Evolutionary conservation across 2,797 vertebrate genomes (phyloP).

Genomic region (Gadopsis bispinosus): DNA sequence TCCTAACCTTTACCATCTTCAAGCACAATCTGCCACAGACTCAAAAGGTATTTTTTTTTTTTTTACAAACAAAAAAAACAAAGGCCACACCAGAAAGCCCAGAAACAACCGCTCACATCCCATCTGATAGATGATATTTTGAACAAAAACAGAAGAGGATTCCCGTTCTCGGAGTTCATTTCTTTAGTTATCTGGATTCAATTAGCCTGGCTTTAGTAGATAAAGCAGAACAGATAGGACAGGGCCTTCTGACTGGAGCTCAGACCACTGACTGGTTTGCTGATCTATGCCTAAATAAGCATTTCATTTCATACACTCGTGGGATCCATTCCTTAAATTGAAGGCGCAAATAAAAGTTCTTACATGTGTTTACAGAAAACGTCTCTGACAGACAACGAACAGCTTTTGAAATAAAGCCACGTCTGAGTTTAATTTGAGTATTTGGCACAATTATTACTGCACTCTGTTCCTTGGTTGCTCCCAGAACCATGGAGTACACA

Average conservation of each 20-base stretch:
- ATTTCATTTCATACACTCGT: constrained; percentile 47
- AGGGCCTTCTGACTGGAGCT: constrained; percentile 41
- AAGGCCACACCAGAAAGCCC: neutral
- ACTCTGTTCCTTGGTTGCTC: constrained; percentile 59
- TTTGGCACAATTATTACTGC: constrained; percentile 52
- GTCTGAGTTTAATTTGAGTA: constrained; percentile 63
- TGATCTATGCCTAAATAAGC: constrained; percentile 66
- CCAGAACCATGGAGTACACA: constrained; percentile 56
- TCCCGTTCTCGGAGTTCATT: constrained; percentile 40
- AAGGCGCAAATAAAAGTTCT: constrained; percentile 53
- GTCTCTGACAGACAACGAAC: constrained; percentile 50
- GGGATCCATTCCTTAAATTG: constrained; percentile 29
- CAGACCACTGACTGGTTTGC: constrained; percentile 59
- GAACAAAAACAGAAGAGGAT: constrained; percentile 29
- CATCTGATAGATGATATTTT: constrained; percentile 26
- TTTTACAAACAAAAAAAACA: no score
- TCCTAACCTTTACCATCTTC: neutral
- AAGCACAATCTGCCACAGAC: constrained; percentile 25
- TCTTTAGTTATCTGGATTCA: constrained; percentile 65
- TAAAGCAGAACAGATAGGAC: constrained; percentile 60
- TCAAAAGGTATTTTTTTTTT: constrained; percentile 18
- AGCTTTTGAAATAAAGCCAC: constrained; percentile 46
- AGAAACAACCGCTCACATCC: constrained; percentile 37
- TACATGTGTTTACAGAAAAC: constrained; percentile 60
- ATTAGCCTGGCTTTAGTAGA: constrained; percentile 65